Conservation (phyloP, 2,888 invertebrate species). For the Chymomyza fuscimana region DNA sequence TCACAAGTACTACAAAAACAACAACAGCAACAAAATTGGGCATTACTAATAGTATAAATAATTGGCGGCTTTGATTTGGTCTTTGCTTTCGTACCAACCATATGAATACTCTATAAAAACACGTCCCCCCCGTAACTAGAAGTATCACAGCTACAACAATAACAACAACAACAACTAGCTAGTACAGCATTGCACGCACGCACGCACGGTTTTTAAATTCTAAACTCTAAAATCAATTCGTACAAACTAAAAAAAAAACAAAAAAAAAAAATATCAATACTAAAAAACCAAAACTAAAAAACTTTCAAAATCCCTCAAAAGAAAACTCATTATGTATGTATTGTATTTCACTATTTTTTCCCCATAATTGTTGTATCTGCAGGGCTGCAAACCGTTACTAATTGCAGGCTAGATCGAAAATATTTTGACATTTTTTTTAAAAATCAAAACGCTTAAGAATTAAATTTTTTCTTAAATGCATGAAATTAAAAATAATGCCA, state of each 20-base stretch:
- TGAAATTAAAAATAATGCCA: no score
- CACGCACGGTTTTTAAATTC: slow-evolving; percentile 42
- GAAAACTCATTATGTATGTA: slow-evolving; percentile 1
- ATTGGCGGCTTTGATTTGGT: slow-evolving; percentile 70
- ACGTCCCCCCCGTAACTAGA: slow-evolving; percentile 38
- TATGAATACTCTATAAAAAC: slow-evolving; percentile 22
- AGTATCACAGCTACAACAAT: slow-evolving; percentile 35
- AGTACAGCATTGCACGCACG: slow-evolving; percentile 52
- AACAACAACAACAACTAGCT: slow-evolving; percentile 35
- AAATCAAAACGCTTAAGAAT: no score
- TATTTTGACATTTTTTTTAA: no score
- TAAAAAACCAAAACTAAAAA: slow-evolving; percentile 25
- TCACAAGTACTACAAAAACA: slow-evolving; percentile 27
- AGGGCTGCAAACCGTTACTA: not conserved
- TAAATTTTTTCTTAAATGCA: no score
- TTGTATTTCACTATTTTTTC: not conserved
- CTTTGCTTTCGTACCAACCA: slow-evolving; percentile 42
- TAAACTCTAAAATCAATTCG: slow-evolving; percentile 10
- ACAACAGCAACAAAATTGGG: slow-evolving; percentile 22
- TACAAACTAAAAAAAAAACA: slow-evolving; percentile 23
- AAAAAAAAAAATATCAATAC: slow-evolving; percentile 12
- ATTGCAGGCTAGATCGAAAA: no score
- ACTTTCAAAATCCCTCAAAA: slow-evolving; percentile 41
- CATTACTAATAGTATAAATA: slow-evolving; percentile 5
- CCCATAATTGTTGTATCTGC: not conserved